Percentiles rank a stretch among this genome's conserved stretches.
phyloP scores from a whole-genome alignment of 2,113 vertebrate species.

The Tachycineta bicolor region DNA sequence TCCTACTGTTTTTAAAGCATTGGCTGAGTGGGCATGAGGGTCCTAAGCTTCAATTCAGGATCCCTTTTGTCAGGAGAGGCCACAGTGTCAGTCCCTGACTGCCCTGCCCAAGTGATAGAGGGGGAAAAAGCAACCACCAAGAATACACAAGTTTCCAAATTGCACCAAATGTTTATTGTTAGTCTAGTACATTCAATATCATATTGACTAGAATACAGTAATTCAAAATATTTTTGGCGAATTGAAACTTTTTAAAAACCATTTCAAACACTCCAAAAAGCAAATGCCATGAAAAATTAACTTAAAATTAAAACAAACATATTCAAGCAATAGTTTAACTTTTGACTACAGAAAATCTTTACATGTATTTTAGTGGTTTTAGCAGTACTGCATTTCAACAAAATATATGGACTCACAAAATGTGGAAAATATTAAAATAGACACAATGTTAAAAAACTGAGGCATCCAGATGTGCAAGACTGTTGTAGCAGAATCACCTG shows the following conservation, averaged over 20 bases:
- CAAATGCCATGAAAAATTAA: constrained; percentile 48
- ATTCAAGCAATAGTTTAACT: constrained; percentile 64
- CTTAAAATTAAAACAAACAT: constrained; percentile 44
- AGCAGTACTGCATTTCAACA: constrained; percentile 66
- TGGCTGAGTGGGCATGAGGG: background rate
- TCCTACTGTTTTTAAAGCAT: background rate
- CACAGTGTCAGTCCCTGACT: too few relatives aligned
- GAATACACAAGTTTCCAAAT: constrained; percentile 19
- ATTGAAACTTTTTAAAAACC: constrained; percentile 54
- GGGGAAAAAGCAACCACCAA: background rate
- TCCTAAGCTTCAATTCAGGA: background rate
- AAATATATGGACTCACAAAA: constrained; percentile 55
- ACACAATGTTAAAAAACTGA: constrained; percentile 64
- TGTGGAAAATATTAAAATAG: constrained; percentile 70
- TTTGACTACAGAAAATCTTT: constrained; percentile 53
- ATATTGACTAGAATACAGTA: constrained; percentile 46
- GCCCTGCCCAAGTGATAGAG: rapidly evolving
- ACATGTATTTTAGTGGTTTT: constrained; percentile 72
- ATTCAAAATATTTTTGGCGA: constrained; percentile 58
- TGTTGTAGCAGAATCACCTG: background rate
- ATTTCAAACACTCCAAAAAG: constrained; percentile 49
- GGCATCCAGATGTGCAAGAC: constrained; percentile 55
- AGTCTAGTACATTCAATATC: constrained; percentile 63
- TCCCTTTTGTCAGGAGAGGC: background rate
- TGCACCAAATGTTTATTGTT: constrained; percentile 75